Conservation (phyloP, 1,140 invertebrate species). For the Monomorium pharaonis region DNA sequence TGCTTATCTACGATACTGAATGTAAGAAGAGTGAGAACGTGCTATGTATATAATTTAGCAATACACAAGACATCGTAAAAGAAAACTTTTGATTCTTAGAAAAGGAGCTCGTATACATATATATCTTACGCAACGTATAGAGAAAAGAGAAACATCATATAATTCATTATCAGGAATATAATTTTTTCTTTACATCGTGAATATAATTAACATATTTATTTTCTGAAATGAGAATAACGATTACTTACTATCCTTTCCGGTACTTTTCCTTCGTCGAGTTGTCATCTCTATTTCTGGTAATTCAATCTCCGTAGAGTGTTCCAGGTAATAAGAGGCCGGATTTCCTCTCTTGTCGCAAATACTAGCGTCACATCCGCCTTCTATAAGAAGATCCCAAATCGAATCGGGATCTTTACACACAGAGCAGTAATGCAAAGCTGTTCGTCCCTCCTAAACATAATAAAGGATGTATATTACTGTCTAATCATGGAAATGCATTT, state of each 20-base stretch:
- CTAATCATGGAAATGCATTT: not conserved
- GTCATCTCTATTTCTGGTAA: constrained; percentile 86
- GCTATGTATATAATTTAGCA: not conserved
- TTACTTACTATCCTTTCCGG: constrained; percentile 83
- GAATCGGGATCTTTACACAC: constrained; percentile 88
- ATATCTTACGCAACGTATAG: not conserved
- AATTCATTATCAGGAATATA: not conserved
- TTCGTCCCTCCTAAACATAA: constrained; percentile 89
- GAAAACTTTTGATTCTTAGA: not conserved
- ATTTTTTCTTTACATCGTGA: not conserved
- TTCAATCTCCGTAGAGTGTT: constrained; percentile 86
- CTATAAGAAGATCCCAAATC: constrained; percentile 88
- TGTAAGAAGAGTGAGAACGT: not conserved
- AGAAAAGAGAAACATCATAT: not conserved
- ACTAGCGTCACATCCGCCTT: constrained; percentile 89
- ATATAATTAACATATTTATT: not conserved
- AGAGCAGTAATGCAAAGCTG: constrained; percentile 92
- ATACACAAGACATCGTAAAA: not conserved
- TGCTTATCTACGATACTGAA: not conserved
- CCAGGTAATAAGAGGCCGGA: constrained; percentile 90
- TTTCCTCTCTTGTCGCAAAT: constrained; percentile 88
- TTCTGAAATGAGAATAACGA: not conserved
- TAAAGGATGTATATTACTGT: not conserved
- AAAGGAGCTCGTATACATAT: not conserved
- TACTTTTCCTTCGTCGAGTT: constrained; percentile 78